Percentiles rank a stretch among this genome's conserved stretches.
Evolutionary conservation across 2,113 vertebrate species (phyloP).

Genomic region (Phyllostomus hastatus): DNA sequence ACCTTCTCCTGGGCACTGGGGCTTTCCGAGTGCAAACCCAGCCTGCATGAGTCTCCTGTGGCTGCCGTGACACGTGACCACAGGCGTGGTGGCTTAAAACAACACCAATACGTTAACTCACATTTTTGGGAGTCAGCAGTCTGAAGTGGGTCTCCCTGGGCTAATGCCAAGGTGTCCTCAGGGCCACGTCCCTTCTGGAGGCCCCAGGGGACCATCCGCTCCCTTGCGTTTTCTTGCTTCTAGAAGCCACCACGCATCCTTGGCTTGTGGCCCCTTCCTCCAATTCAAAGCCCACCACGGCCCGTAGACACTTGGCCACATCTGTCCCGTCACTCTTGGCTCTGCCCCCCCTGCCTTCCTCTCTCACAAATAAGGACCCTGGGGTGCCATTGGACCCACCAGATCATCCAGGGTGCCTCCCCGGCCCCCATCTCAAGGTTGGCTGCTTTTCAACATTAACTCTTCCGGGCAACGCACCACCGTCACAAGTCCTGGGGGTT

Average conservation of each 20-base stretch:
- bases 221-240: not conserved
- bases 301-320: not conserved
- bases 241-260: not conserved
- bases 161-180: too few relatives aligned
- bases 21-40: not conserved
- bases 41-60: not conserved
- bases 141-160: not conserved
- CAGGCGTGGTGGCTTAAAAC: not conserved
- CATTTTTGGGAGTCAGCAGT: not conserved
- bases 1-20: not conserved
- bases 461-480: rapidly evolving
- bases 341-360: not conserved
- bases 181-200: not conserved
- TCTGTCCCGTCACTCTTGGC: rapidly evolving
- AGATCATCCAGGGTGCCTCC: too few relatives aligned
- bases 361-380: not conserved
- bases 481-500: not conserved
- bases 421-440: not conserved
- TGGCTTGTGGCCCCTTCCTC: not conserved
- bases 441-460: not conserved
- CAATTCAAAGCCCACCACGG: not conserved
- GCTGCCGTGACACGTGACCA: not conserved
- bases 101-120: not conserved
- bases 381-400: rapidly evolving
- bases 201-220: not conserved